Base-by-base conservation (phyloP, 2,888 invertebrate genomes). In the Scrobipalpa atriplicella region DNA sequence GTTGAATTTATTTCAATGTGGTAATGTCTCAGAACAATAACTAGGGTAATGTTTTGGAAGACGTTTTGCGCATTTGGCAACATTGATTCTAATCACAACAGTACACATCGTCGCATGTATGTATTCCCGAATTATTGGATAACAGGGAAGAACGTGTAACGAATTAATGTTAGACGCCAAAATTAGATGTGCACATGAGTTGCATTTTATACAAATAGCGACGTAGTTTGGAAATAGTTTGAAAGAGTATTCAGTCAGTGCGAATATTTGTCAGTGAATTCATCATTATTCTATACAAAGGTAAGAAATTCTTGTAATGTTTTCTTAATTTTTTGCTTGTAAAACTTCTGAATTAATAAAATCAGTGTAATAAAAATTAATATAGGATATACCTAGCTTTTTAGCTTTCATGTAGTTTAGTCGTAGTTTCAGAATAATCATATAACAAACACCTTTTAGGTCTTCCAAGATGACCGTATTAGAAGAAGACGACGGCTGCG, bases 121-220 rank as follows among this genome's bases (percentile, higher is more conserved):
- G 64, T 19, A 54, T 66, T 66, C 62, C 62, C 66, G 10, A 47
- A 54, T 54, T 56, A 69, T 66, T 51, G 21, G 68, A 62, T 56
- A 61, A 64, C 65, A 58, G 69, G 64, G 67, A 67, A 56, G 39
- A 64, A 38, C 21, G 64, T 41, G 65, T 43, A 68, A 60, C 51
- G 67, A 68, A 68, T 61, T 74, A 68, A 71, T 74, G 67, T 71
- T 75, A 69, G 70, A 68, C 68, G 73, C 79, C 74, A 84, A 80
- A 81, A 78, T 78, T 81, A 82, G 79, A 79, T 2, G 54, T 71
- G 72, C 64, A 76, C 73, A 83, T 83, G 79, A 83, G 71, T 80
- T 80, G 81, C 82, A 79, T 74, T 77, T 79, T 75, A 68, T 69
- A 64, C 52, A 58, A 68, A 66, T 65, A 52, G 63, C 71, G 69